Conservation (phyloP, 2,797 vertebrate genomes). For the Knipowitschia caucasica region DNA sequence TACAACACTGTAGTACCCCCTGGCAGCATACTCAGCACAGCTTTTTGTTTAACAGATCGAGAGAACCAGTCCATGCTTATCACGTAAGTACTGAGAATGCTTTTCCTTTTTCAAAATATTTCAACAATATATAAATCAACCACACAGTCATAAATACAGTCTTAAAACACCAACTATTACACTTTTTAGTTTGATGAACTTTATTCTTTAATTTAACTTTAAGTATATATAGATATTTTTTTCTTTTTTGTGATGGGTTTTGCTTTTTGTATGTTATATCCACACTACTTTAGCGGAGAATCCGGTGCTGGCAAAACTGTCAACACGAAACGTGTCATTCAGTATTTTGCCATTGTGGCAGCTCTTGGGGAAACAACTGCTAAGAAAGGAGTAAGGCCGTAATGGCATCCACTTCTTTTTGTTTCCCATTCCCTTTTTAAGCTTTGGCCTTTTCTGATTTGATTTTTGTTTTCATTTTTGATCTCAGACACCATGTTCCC, state of each 20-base stretch:
- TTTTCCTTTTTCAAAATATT: neutral
- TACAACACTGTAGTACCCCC: neutral
- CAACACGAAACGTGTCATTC: slow-evolving; percentile 98
- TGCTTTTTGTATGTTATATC: slow-evolving; percentile 58
- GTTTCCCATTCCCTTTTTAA: slow-evolving; percentile 39
- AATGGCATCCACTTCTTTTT: slow-evolving; percentile 58
- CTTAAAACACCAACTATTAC: slow-evolving; percentile 8
- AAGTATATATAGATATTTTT: slow-evolving; percentile 18
- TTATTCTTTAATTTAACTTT: slow-evolving; percentile 17
- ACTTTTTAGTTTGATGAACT: no score
- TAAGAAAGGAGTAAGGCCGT: slow-evolving; percentile 94
- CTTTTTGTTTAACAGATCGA: slow-evolving; percentile 77
- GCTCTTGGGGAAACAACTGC: slow-evolving; percentile 88
- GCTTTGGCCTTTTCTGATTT: slow-evolving; percentile 44
- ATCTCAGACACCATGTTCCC: slow-evolving; percentile 49
- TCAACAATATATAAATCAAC: slow-evolving; percentile 2
- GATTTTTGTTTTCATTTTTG: slow-evolving; percentile 41
- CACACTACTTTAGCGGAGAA: slow-evolving; percentile 86
- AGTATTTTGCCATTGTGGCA: slow-evolving; percentile 98
- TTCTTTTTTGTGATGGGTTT: slow-evolving; percentile 44
- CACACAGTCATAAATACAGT: slow-evolving; percentile 7
- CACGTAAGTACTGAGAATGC: slow-evolving; percentile 81
- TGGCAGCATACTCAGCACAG: neutral
- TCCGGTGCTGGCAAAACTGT: slow-evolving; percentile 99
- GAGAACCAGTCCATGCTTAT: slow-evolving; percentile 98